A percentile compares a stretch with the other conserved stretches of the same genome.
phyloP scores from a whole-genome alignment of 2,797 vertebrate species.

The Manis javanica region DNA sequence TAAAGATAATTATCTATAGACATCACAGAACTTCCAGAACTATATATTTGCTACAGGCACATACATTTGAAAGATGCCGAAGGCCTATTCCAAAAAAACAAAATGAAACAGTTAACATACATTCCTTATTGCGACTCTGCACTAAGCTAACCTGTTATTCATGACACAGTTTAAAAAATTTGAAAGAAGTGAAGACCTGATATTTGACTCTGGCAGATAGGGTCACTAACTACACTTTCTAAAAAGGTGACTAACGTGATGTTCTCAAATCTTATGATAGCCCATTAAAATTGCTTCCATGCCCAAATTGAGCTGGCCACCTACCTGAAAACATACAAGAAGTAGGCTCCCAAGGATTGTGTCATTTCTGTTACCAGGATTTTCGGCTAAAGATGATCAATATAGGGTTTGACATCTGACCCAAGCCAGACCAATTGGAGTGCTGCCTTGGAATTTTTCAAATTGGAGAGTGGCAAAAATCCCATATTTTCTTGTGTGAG shows the following conservation, averaged over 20 bases:
- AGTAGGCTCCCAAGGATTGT: neutral
- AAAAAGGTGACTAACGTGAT: neutral
- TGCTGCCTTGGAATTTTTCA: neutral
- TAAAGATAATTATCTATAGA: constrained; percentile 26
- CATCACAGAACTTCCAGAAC: constrained; percentile 18
- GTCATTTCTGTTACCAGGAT: neutral
- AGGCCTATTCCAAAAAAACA: constrained; percentile 26
- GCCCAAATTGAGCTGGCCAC: neutral
- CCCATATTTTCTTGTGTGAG: neutral
- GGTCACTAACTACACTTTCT: neutral
- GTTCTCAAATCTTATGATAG: neutral
- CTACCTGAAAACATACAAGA: neutral
- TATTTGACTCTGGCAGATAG: neutral
- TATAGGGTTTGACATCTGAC: neutral
- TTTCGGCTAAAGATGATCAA: neutral
- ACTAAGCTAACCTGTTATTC: neutral
- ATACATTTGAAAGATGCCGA: neutral
- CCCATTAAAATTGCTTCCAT: neutral
- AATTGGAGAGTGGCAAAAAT: neutral
- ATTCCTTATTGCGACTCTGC: neutral
- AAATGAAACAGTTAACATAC: constrained; percentile 10
- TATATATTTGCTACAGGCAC: neutral
- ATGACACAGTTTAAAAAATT: neutral
- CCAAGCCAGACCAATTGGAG: neutral
- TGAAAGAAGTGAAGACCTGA: neutral